Percentiles rank a stretch among this genome's conserved stretches.
phyloP scores from a whole-genome alignment of 1,140 invertebrate genomes.

The Drosophila triauraria region DNA sequence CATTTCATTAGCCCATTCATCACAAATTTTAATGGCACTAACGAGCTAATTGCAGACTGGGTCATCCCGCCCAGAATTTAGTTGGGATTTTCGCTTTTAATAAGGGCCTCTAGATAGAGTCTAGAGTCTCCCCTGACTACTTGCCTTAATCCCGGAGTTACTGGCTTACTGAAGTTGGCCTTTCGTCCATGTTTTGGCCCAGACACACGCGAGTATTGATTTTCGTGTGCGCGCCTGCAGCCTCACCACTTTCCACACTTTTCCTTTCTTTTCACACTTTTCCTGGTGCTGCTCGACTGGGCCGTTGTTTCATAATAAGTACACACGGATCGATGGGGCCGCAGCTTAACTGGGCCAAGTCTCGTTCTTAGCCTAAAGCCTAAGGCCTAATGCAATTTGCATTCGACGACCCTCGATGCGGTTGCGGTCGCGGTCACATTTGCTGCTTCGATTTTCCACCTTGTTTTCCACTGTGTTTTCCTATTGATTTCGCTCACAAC shows the following conservation, averaged over 20 bases:
- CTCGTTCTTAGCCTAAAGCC: not conserved
- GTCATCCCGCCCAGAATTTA: slow-evolving; percentile 13
- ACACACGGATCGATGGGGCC: slow-evolving; percentile 43
- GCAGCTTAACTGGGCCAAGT: slow-evolving; percentile 36
- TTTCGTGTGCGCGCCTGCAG: slow-evolving; percentile 43
- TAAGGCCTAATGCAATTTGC: slow-evolving; percentile 65
- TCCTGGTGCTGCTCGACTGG: slow-evolving; percentile 14
- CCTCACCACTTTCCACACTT: slow-evolving; percentile 40
- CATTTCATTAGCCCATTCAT: slow-evolving; percentile 37
- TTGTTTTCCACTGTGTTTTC: slow-evolving; percentile 28
- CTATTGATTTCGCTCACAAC: slow-evolving; percentile 50
- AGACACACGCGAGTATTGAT: slow-evolving; percentile 57
- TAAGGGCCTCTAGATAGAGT: too few species aligned
- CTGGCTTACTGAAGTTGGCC: slow-evolving; percentile 22
- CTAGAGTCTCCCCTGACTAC: not conserved
- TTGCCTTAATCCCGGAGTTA: slow-evolving; percentile 28
- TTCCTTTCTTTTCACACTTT: slow-evolving; percentile 28
- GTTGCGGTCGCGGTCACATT: slow-evolving; percentile 20
- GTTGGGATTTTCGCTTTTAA: not conserved
- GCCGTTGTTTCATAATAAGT: slow-evolving; percentile 51
- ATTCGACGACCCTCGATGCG: slow-evolving; percentile 37
- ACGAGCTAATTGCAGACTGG: slow-evolving; percentile 37
- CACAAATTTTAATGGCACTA: slow-evolving; percentile 30
- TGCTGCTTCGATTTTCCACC: slow-evolving; percentile 9
- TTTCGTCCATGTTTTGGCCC: slow-evolving; percentile 24